Conservation (phyloP, 1,140 invertebrate species). For the Orchesella cincta region DNA sequence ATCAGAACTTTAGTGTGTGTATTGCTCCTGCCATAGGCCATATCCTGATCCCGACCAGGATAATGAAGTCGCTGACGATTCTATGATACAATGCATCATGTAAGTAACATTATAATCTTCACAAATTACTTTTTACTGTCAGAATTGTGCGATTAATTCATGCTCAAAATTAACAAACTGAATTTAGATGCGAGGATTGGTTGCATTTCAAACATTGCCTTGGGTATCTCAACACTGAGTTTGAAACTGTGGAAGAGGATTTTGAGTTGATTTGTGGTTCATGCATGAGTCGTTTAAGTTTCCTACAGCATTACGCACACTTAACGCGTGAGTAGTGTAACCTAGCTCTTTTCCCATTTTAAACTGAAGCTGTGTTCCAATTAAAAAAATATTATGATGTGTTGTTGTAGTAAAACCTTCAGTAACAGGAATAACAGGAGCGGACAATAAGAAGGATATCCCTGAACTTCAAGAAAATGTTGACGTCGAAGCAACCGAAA, state of each 20-base stretch:
- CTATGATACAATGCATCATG: slow-evolving; percentile 94
- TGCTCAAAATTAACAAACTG: too few species aligned
- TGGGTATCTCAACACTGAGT: slow-evolving; percentile 43
- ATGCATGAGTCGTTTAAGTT: slow-evolving; percentile 52
- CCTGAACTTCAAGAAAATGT: not conserved
- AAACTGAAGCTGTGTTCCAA: too few species aligned
- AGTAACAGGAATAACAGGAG: too few species aligned
- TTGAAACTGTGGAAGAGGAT: slow-evolving; percentile 54
- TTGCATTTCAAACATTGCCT: slow-evolving; percentile 69
- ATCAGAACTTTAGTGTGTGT: slow-evolving; percentile 93
- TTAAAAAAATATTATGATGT: too few species aligned
- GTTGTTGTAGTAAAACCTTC: too few species aligned
- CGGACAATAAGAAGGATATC: not conserved
- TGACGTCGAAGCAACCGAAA: not conserved
- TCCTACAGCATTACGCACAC: slow-evolving; percentile 37
- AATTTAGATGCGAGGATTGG: slow-evolving; percentile 89
- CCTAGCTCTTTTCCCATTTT: not conserved
- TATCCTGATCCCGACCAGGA: slow-evolving; percentile 88
- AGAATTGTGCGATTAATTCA: too few species aligned
- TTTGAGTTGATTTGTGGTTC: slow-evolving; percentile 59
- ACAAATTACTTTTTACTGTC: too few species aligned
- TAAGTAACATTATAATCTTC: slow-evolving; percentile 8
- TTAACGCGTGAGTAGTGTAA: not conserved
- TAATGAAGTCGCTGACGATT: slow-evolving; percentile 67
- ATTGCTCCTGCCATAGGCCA: slow-evolving; percentile 89